These are phyloP conservation scores for Leucoraja erinaceus DNA, from an alignment of 2,113 vertebrate genomes.

Conservation along the genomic window DNA sequence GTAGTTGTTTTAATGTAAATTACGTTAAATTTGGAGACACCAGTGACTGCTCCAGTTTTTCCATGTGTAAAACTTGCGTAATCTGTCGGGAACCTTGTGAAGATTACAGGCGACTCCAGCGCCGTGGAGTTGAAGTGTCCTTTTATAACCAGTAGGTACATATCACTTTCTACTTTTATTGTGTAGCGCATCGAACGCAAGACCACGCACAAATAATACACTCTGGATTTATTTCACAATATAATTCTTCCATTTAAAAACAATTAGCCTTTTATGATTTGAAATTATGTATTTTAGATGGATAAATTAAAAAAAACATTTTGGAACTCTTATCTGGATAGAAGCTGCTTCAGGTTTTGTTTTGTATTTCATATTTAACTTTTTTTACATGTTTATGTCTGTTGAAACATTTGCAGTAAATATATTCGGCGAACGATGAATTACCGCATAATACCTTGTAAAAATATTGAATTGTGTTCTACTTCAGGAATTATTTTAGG, in stretches of 20 bases:
- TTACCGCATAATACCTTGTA: background rate
- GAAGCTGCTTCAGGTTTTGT: background rate
- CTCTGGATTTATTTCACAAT: background rate
- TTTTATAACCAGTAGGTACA: background rate
- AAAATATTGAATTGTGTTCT: background rate
- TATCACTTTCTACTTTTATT: background rate
- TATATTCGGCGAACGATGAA: background rate
- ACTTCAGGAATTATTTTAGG: background rate
- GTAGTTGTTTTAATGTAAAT: background rate
- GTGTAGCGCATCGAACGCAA: background rate
- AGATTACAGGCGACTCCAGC: background rate
- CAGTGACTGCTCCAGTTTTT: background rate
- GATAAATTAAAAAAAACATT: background rate
- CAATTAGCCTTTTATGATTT: background rate
- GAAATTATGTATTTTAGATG: background rate
- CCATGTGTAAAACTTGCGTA: background rate
- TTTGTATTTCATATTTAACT: background rate
- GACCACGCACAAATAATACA: background rate
- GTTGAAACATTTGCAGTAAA: background rate
- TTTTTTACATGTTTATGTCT: background rate
- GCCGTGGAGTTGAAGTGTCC: background rate
- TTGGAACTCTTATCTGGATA: background rate
- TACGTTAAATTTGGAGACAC: conserved; percentile 1
- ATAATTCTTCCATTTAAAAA: background rate
- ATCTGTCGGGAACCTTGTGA: background rate